phyloP scores from a whole-genome alignment of 2,797 vertebrate genomes.

The Sebastes miniatus region DNA sequence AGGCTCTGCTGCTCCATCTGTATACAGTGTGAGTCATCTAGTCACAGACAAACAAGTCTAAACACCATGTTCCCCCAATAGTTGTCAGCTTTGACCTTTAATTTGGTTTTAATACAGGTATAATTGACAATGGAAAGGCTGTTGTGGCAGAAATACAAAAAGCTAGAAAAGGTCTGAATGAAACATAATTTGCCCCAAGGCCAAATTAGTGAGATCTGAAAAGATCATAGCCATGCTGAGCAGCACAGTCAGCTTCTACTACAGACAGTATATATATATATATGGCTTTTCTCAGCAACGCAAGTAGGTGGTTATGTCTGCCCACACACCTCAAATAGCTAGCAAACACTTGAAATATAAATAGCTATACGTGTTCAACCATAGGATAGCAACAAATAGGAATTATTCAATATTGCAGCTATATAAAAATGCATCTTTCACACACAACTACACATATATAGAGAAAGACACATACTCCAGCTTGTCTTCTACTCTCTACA shows the following conservation, averaged over 20 bases:
- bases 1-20: neutral
- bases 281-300: neutral
- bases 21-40: slow-evolving; percentile 26
- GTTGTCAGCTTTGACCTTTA: slow-evolving; percentile 57
- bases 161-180: slow-evolving; percentile 17
- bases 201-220: slow-evolving; percentile 5
- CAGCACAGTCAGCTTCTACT: neutral
- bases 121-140: slow-evolving; percentile 49
- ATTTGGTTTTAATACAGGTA: slow-evolving; percentile 40
- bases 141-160: slow-evolving; percentile 24
- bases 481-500: neutral
- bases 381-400: neutral
- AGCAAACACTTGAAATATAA: neutral
- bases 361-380: neutral
- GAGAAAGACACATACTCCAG: neutral
- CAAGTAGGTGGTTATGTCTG: neutral
- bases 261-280: neutral
- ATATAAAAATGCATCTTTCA: neutral
- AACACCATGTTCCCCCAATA: slow-evolving; percentile 26
- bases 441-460: neutral
- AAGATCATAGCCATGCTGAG: neutral
- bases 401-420: neutral
- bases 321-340: neutral
- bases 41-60: slow-evolving; percentile 15
- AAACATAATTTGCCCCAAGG: slow-evolving; percentile 9